Conservation (phyloP, 1,140 invertebrate species). For the Drosophila kohkoa region DNA sequence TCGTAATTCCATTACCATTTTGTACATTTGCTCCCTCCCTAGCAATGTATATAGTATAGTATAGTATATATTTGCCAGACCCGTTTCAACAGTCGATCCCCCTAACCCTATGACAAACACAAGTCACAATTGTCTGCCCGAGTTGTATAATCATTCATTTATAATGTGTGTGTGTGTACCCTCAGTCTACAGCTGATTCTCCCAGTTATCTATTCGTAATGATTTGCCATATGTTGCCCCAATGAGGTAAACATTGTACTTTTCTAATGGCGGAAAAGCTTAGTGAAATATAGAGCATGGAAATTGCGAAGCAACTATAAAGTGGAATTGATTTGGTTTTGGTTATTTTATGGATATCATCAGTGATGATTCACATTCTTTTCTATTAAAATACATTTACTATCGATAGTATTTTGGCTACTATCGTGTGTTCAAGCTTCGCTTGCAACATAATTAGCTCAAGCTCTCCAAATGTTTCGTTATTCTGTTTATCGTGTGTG, state of each 20-base stretch:
- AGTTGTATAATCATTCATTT: conserved; percentile 24
- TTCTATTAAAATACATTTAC: no score
- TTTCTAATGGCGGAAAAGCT: neutral
- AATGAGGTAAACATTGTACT: conserved; percentile 13
- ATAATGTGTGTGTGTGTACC: neutral
- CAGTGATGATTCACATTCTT: no score
- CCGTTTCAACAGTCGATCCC: conserved; percentile 12
- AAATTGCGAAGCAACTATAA: no score
- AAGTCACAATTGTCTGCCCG: conserved; percentile 2
- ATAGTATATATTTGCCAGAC: conserved; percentile 1
- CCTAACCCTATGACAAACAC: neutral
- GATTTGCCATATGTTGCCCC: conserved; percentile 38
- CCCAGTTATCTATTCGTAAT: conserved; percentile 21
- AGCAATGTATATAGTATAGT: no score
- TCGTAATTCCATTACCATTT: conserved; percentile 40
- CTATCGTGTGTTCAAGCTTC: no score
- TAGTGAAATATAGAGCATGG: neutral
- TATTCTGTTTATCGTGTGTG: neutral
- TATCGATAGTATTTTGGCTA: neutral
- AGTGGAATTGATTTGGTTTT: no score
- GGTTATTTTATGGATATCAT: no score
- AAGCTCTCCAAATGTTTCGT: neutral
- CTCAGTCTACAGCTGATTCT: conserved; percentile 1
- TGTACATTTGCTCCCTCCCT: no score
- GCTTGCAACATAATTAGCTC: neutral